Evolutionary conservation across 2,797 vertebrate species (phyloP).

Genomic region (Chanos chanos): DNA sequence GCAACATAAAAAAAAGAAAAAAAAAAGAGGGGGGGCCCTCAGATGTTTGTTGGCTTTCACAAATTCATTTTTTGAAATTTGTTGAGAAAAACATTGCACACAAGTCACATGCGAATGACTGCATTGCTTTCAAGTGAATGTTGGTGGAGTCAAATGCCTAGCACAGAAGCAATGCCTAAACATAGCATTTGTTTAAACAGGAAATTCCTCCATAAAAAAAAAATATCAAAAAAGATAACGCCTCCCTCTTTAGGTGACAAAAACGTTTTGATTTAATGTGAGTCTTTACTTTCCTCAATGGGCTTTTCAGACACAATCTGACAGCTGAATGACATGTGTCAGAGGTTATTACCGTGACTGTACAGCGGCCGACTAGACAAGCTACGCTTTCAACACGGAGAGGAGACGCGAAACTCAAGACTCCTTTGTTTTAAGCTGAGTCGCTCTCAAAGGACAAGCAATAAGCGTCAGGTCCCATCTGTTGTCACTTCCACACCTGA

Average conservation of each 20-base stretch:
- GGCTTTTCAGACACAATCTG: constrained; percentile 48
- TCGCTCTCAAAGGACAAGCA: constrained; percentile 17
- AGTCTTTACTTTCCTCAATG: constrained; percentile 48
- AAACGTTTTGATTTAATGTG: constrained; percentile 56
- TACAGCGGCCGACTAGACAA: constrained; percentile 17
- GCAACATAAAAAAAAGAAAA: too few relatives aligned
- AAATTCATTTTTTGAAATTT: too few relatives aligned
- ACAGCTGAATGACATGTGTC: constrained; percentile 48
- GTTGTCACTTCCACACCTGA: constrained; percentile 19
- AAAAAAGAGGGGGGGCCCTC: too few relatives aligned
- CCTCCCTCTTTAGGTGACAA: constrained; percentile 48
- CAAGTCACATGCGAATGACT: too few relatives aligned
- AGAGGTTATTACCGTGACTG: constrained; percentile 27
- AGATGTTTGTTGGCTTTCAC: too few relatives aligned
- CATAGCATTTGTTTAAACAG: too few relatives aligned
- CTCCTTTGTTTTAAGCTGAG: constrained; percentile 20
- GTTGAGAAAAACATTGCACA: too few relatives aligned
- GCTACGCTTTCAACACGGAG: constrained; percentile 31
- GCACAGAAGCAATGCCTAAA: too few relatives aligned
- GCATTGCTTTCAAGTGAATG: too few relatives aligned
- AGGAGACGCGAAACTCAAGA: constrained; percentile 27
- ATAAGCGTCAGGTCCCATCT: constrained; percentile 10
- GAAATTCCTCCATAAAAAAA: not conserved
- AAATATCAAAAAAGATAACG: not conserved
- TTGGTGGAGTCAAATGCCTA: too few relatives aligned